phyloP scores from a whole-genome alignment of 2,113 vertebrate species.

The Todiramphus chloris region DNA sequence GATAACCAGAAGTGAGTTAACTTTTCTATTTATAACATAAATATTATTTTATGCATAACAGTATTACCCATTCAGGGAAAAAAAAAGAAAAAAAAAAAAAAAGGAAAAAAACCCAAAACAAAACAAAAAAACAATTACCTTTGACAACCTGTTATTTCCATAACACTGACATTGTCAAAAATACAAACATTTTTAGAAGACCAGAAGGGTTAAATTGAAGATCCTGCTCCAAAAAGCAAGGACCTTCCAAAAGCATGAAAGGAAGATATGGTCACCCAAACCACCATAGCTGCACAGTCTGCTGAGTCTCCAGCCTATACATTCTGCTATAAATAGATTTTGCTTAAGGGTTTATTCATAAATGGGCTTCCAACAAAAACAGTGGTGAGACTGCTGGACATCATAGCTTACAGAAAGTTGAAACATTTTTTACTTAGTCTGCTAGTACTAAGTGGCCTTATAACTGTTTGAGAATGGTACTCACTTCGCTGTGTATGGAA shows the following conservation, averaged over 20 bases:
- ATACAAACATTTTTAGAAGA: background rate
- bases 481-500: background rate
- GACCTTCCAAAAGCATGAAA: background rate
- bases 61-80: background rate
- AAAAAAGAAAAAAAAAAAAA: no score
- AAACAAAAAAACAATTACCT: background rate
- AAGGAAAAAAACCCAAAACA: background rate
- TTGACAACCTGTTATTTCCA: background rate
- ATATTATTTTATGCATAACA: background rate
- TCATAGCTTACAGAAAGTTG: background rate
- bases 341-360: constrained; percentile 12
- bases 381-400: background rate
- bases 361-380: constrained; percentile 22
- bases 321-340: background rate
- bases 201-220: background rate
- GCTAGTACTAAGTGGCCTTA: background rate
- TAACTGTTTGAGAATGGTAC: background rate
- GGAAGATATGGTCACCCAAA: background rate
- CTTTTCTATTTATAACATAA: background rate
- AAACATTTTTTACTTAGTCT: constrained; percentile 11
- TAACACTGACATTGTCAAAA: background rate
- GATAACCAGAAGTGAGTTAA: background rate
- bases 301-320: background rate
- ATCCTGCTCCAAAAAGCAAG: background rate
- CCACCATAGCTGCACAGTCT: background rate